A percentile compares a stretch with the other conserved stretches of the same genome.
These are phyloP conservation scores for Iguana delicatissima DNA, from an alignment of 2,797 vertebrate genomes.

Conservation along the genomic window DNA sequence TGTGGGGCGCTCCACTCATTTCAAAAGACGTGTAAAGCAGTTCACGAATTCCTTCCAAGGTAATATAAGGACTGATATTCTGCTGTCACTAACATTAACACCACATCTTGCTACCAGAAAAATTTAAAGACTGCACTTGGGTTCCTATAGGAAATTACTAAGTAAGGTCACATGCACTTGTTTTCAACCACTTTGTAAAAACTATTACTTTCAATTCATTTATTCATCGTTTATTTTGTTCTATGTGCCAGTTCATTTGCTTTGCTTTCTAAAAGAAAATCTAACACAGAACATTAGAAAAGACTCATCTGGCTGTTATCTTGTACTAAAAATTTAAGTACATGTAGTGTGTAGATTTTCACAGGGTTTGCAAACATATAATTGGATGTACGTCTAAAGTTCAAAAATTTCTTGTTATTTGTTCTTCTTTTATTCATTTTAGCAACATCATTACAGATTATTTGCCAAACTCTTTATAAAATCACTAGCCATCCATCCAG, in stretches of 20 bases:
- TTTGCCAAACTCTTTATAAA: constrained; percentile 15
- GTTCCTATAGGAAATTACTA: neutral
- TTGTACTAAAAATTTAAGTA: neutral
- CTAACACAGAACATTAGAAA: neutral
- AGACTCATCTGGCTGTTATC: neutral
- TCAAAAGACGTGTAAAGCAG: neutral
- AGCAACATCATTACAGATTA: constrained; percentile 14
- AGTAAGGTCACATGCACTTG: neutral
- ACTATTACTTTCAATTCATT: neutral
- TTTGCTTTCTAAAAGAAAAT: constrained; percentile 4
- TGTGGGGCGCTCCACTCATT: neutral
- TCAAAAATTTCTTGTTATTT: neutral
- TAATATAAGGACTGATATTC: neutral
- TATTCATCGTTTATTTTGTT: neutral
- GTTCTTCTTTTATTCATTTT: neutral
- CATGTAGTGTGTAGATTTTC: neutral
- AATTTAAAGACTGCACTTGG: neutral
- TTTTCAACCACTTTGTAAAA: neutral
- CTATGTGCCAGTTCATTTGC: neutral
- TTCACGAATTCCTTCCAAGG: neutral
- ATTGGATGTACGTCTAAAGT: neutral
- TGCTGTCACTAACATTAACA: neutral
- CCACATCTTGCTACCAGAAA: neutral
- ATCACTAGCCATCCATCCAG: neutral
- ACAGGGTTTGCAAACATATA: neutral